Conservation (phyloP, 2,113 vertebrate genomes). For the Eulacestoma nigropectus region DNA sequence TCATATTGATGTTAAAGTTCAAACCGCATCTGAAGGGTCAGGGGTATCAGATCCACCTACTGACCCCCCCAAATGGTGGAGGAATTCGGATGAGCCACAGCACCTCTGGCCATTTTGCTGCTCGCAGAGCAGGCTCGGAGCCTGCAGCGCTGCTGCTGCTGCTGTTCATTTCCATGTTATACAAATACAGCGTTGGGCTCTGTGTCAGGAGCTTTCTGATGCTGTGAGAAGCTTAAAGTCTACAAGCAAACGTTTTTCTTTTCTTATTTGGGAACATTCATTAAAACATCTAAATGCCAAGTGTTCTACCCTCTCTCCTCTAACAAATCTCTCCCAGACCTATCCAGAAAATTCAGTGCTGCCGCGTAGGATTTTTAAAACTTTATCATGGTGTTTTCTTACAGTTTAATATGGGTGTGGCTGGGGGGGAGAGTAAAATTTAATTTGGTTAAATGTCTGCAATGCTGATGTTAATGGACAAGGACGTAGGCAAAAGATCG, state of each 20-base stretch:
- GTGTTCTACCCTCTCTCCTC: background rate
- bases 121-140: conserved; percentile 1
- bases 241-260: conserved; percentile 10
- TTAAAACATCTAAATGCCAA: background rate
- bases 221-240: conserved; percentile 40
- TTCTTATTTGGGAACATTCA: conserved; percentile 3
- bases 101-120: conserved; percentile 55
- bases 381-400: background rate
- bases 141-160: conserved; percentile 36
- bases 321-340: background rate
- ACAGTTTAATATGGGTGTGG: background rate
- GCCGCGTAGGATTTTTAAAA: background rate
- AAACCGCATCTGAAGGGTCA: background rate
- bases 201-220: conserved; percentile 41
- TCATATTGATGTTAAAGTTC: background rate
- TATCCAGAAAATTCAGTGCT: background rate
- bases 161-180: conserved; percentile 59
- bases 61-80: background rate
- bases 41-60: background rate
- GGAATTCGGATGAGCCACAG: background rate
- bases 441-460: background rate
- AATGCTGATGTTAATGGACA: background rate
- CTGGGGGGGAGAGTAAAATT: background rate
- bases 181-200: conserved; percentile 34
- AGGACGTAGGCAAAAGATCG: background rate